Base-by-base conservation (phyloP, 2,113 vertebrate genomes). In the Cynoglossus semilaevis region DNA sequence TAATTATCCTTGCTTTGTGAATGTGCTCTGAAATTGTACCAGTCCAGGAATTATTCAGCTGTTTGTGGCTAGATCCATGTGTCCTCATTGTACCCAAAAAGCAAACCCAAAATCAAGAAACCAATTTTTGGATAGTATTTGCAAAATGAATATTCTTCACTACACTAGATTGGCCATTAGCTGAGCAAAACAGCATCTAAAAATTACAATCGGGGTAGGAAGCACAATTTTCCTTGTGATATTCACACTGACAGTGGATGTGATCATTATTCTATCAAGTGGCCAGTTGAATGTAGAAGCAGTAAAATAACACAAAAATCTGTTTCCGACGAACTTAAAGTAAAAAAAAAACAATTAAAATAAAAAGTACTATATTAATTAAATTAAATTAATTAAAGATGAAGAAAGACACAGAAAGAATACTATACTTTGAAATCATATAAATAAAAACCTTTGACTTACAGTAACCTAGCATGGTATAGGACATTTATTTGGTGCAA, bases 251-350 rank as follows among this genome's bases (percentile, higher is more conserved):
- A 63, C 74, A 78, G 58, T 56, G 51, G 52, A 58, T 55, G 63
- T 45, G 60, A 77, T 82, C 64, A 80, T 51, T 44, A 60, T 59
- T 22, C 61, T 51, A 79, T 72, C 67, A 70, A 75, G 49, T 52
- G 51, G 54, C 9, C 66, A 50, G 46, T 63, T 48, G 43, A 17
- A 29, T 4, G 43, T 2, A 0, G 59, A 29, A 56, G 16, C 16
- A 9, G 9, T 15, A 49, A 5, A 56, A 64, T 55, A 58, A 68
- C 18, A 14, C 37, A 40, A 9, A 40, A 40, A 9, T 57, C 12
- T 40, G 7, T 48, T 63, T 63, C n/a, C 18, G 46, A 42, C 16
- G 9, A 44, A 58, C 18, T 15, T 19, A n/a, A 73, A 44, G 72
- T 58, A n/a, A n/a, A 36, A 36, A 36, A 36, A 36, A 36, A 36